Evolutionary conservation across 2,113 vertebrate genomes (phyloP).

Genomic region (Apodemus speciosus): DNA sequence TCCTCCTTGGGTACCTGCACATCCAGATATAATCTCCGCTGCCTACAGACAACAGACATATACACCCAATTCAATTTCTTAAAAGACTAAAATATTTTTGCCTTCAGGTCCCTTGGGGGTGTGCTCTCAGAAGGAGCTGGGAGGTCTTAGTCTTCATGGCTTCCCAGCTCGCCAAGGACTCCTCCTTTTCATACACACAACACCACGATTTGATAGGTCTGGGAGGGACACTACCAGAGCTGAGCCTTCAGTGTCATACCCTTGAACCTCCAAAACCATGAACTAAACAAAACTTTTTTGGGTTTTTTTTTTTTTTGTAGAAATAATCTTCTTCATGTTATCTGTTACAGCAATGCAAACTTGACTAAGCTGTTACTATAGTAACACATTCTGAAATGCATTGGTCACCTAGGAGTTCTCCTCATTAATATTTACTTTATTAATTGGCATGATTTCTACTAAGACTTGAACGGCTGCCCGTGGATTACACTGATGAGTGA

Average conservation of each 20-base stretch:
- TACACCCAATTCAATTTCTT: not conserved
- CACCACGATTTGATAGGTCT: not conserved
- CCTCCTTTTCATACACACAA: not conserved
- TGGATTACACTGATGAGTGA: not conserved
- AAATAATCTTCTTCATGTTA: not conserved
- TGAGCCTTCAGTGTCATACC: not conserved
- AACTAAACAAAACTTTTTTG: not conserved
- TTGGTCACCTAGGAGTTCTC: conserved; percentile 33
- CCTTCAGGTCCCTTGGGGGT: not conserved
- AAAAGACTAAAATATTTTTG: not conserved
- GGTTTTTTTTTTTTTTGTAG: not conserved
- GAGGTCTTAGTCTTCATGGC: not conserved
- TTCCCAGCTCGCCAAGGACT: not conserved
- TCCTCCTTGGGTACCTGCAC: not conserved
- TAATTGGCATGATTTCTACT: not conserved
- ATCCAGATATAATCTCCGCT: too few relatives aligned
- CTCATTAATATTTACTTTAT: conserved; percentile 42
- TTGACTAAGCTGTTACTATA: not conserved
- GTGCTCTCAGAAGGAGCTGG: not conserved
- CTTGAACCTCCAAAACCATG: not conserved
- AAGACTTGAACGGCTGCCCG: conserved; percentile 18
- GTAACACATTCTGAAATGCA: conserved; percentile 6
- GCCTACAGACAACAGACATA: not conserved
- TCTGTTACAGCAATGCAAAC: not conserved
- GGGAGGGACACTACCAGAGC: not conserved